Evolutionary conservation across 2,113 vertebrate genomes (phyloP).

Genomic region (Hippolais icterina): DNA sequence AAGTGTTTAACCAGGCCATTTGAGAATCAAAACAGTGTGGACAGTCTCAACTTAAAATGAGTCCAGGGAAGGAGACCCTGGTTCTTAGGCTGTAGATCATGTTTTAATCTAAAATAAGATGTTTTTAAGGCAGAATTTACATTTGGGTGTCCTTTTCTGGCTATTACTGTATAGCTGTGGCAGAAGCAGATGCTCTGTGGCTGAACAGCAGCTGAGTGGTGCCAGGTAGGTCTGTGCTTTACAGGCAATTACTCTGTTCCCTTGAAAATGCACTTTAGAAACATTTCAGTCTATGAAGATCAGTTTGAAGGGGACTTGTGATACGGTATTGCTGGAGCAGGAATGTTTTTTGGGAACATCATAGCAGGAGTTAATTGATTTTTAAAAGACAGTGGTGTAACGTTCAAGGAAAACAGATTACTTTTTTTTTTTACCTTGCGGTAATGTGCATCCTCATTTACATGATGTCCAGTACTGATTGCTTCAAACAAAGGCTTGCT

Average conservation of each 20-base stretch:
- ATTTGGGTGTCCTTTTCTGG: background rate
- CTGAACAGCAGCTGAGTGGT: background rate
- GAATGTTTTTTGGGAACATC: background rate
- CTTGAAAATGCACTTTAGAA: background rate
- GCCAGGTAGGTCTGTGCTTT: background rate
- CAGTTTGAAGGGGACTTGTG: background rate
- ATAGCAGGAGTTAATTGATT: background rate
- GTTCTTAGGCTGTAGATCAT: background rate
- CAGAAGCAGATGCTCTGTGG: background rate
- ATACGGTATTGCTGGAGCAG: background rate
- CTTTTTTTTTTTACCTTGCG: background rate
- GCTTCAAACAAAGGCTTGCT: background rate
- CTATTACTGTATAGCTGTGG: background rate
- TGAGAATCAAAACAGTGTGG: background rate
- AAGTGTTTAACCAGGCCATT: background rate
- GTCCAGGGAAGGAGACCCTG: background rate
- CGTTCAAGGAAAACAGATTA: background rate
- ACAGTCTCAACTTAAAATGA: background rate
- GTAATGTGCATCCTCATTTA: background rate
- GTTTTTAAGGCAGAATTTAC: background rate
- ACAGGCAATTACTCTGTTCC: background rate
- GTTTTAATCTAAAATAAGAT: background rate
- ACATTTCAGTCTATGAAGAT: background rate
- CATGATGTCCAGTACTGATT: background rate
- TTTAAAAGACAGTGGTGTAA: background rate